These are phyloP conservation scores for Lapara coniferarum DNA, from an alignment of 2,888 invertebrate genomes.

Conservation along the genomic window DNA sequence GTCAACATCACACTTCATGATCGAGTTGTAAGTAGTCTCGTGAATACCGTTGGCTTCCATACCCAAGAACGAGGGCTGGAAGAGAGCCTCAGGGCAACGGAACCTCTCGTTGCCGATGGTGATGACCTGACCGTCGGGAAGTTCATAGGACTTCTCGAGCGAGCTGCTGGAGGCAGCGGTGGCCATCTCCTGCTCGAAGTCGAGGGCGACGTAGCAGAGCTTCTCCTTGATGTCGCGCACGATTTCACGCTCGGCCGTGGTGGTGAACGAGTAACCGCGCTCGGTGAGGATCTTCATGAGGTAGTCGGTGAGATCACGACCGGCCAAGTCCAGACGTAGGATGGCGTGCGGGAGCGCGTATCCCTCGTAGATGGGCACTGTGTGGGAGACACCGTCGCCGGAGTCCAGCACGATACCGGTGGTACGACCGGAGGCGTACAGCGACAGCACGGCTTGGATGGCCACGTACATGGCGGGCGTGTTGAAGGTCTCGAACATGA, in stretches of 20 bases:
- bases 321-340: slow-evolving; percentile 95
- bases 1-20: slow-evolving; percentile 99
- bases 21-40: slow-evolving; percentile 97
- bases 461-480: slow-evolving; percentile 97
- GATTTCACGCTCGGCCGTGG: slow-evolving; percentile 96
- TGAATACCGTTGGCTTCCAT: slow-evolving; percentile 96
- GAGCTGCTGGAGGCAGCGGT: slow-evolving; percentile 96
- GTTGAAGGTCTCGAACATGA: slow-evolving; percentile 96
- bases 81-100: slow-evolving; percentile 97
- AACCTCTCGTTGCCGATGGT: slow-evolving; percentile 97
- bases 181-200: slow-evolving; percentile 97
- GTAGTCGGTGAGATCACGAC: slow-evolving; percentile 95
- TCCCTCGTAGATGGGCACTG: slow-evolving; percentile 97
- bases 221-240: slow-evolving; percentile 97
- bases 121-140: slow-evolving; percentile 97
- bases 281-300: slow-evolving; percentile 96
- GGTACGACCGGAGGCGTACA: slow-evolving; percentile 97
- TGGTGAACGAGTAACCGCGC: slow-evolving; percentile 94
- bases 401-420: slow-evolving; percentile 97
- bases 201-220: slow-evolving; percentile 94
- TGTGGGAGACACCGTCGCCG: slow-evolving; percentile 97
- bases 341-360: slow-evolving; percentile 96
- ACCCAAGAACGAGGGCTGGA: slow-evolving; percentile 97
- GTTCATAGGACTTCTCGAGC: slow-evolving; percentile 97
- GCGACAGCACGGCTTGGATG: slow-evolving; percentile 95